Percentiles rank a stretch among this genome's conserved stretches.
These are phyloP conservation scores for Eupithecia pulchellata DNA, from an alignment of 2,888 invertebrate species.

Conservation along the genomic window DNA sequence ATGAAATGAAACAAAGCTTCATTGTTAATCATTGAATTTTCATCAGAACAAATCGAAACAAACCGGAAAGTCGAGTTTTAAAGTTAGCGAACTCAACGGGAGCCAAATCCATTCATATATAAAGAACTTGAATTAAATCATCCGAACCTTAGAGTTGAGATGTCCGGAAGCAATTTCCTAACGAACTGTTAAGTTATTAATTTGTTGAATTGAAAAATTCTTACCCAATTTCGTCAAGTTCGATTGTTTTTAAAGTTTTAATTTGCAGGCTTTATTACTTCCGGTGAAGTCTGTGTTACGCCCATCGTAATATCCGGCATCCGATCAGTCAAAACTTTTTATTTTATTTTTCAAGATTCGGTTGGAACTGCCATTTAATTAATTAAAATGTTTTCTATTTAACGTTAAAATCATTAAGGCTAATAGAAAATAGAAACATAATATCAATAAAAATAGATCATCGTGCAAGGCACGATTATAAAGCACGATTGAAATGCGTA, in stretches of 20 bases:
- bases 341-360: slow-evolving; percentile 25
- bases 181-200: slow-evolving; percentile 62
- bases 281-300: slow-evolving; percentile 38
- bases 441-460: too few relatives aligned
- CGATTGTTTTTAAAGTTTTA: slow-evolving; percentile 46
- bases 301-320: slow-evolving; percentile 43
- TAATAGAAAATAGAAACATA: too few relatives aligned
- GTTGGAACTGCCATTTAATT: slow-evolving; percentile 39
- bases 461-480: slow-evolving; percentile 44
- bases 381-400: slow-evolving; percentile 20
- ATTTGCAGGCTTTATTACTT: slow-evolving; percentile 44
- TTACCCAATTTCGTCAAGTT: slow-evolving; percentile 49
- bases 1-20: slow-evolving; percentile 42
- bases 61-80: slow-evolving; percentile 73
- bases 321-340: slow-evolving; percentile 37
- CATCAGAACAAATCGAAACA: slow-evolving; percentile 80
- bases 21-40: slow-evolving; percentile 73
- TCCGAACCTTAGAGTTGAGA: slow-evolving; percentile 64
- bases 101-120: slow-evolving; percentile 77
- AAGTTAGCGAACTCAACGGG: slow-evolving; percentile 64
- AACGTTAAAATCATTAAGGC: slow-evolving; percentile 35
- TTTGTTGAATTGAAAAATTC: slow-evolving; percentile 54
- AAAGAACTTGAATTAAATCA: slow-evolving; percentile 78
- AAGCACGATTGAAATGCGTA: slow-evolving; percentile 46
- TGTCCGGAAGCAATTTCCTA: slow-evolving; percentile 54